Evolutionary conservation across 1,140 invertebrate genomes (phyloP).

Genomic region (Pemphigus obesinymphae): DNA sequence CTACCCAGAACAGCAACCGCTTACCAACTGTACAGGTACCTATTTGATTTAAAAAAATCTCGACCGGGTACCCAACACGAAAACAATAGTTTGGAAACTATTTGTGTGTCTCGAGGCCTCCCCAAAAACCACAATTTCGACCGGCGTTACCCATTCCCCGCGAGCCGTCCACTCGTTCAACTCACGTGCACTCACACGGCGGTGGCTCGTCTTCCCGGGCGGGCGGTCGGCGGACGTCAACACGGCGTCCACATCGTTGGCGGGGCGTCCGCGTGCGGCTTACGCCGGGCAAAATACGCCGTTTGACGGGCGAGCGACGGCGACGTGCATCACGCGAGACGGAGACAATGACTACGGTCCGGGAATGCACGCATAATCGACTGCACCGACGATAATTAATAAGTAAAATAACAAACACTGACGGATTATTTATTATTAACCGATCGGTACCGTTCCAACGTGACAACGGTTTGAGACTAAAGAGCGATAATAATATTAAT

Average conservation of each 20-base stretch:
- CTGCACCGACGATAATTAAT: neutral
- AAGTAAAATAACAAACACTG: neutral
- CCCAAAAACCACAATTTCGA: no score
- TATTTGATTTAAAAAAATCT: no score
- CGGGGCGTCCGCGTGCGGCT: neutral
- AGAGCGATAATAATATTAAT: neutral
- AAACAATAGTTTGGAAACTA: no score
- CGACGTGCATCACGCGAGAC: neutral
- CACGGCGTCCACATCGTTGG: neutral
- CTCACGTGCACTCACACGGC: neutral
- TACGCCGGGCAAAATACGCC: neutral
- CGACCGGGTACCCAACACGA: no score
- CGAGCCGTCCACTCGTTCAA: no score
- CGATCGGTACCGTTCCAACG: neutral
- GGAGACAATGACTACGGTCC: neutral
- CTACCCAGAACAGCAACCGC: no score
- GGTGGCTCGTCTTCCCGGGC: neutral
- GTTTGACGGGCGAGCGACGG: neutral
- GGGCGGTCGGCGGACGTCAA: neutral
- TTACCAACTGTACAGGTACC: no score
- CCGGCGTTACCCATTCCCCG: no score
- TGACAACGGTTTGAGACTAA: no score
- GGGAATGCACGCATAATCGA: no score
- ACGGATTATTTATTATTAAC: no score
- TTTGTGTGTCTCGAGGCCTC: no score